Base-by-base conservation (phyloP, 2,888 invertebrate species). In the Eilema sororculum region DNA sequence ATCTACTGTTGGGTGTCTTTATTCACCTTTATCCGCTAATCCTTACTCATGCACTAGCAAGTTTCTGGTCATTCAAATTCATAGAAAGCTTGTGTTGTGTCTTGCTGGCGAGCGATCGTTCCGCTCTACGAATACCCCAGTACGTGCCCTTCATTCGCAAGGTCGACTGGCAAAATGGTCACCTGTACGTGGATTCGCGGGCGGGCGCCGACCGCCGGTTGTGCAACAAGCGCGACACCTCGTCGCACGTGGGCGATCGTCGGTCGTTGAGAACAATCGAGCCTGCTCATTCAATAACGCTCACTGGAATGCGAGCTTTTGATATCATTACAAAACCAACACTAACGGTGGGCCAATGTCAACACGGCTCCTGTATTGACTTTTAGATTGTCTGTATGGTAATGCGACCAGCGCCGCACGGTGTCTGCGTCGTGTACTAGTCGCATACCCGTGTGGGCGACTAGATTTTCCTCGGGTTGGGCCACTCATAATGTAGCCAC, bases 281-380 rank as follows among this genome's bases (percentile, higher is more conserved):
- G 83, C 86, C 85, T 89, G 65, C 90, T 87, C 89, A 87, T 89
- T 90, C 85, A 87, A 86, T 86, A 85, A 87, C 89, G 84, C 83
- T 80, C 85, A 80, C 81, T 86, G 94, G 94, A 93, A 94, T 94
- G 94, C 91, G 87, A 90, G 90, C 90, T 91, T 90, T 90, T 90
- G 91, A 90, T 93, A 90, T 91, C 89, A 89, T 93, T 93, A 94
- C 93, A 91, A 93, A 93, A 94, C 88, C 87, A 88, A 86, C 84
- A 88, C 88, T 92, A 91, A 91, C 90, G 87, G 88, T 89, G 88
- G 90, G 91, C 94, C 94, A 95, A 95, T 94, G 95, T 95, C 95
- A 94, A 91, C 91, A 89, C 88, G 89, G 91, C 91, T 91, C 87
- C 90, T 79, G 87, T 87, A 85, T 88, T 86, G 86, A 84, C 86